Conservation (phyloP, 2,888 invertebrate genomes). For the Eudemis profundana region DNA sequence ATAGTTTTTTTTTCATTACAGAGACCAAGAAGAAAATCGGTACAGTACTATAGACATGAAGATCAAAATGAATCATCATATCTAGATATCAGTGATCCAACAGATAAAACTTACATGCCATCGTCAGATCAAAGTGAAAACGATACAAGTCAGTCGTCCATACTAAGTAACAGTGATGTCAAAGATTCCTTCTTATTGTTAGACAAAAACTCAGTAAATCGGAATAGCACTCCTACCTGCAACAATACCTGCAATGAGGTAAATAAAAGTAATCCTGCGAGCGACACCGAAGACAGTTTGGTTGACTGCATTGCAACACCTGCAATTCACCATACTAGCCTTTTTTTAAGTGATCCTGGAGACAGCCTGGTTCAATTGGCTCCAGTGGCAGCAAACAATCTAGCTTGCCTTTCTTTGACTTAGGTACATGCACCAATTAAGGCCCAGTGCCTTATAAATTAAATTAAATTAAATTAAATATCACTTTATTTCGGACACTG, state of each 20-base stretch:
- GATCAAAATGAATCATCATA: slow-evolving; percentile 5
- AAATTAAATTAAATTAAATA: too few relatives aligned
- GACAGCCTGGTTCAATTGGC: neutral
- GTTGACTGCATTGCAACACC: neutral
- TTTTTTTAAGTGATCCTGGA: neutral
- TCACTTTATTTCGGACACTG: too few relatives aligned
- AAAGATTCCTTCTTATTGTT: neutral
- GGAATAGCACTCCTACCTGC: slow-evolving; percentile 1
- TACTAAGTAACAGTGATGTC: slow-evolving; percentile 2
- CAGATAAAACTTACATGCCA: slow-evolving; percentile 9
- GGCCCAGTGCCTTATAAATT: slow-evolving; percentile 6
- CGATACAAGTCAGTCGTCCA: slow-evolving; percentile 2
- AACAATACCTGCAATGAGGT: neutral
- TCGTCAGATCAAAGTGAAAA: slow-evolving; percentile 6
- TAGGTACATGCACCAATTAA: slow-evolving; percentile 8
- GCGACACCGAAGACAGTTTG: neutral
- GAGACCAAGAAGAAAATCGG: slow-evolving; percentile 4
- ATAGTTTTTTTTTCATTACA: slow-evolving; percentile 2
- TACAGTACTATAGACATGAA: slow-evolving; percentile 5
- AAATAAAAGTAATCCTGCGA: neutral
- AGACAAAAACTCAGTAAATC: slow-evolving; percentile 1
- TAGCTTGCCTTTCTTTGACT: too few relatives aligned
- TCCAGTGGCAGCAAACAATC: too few relatives aligned
- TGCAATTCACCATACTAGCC: neutral
- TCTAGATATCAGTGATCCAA: slow-evolving; percentile 3